These are phyloP conservation scores for Microcebus tavaratra DNA, from an alignment of 2,113 vertebrate genomes.

Conservation along the genomic window DNA sequence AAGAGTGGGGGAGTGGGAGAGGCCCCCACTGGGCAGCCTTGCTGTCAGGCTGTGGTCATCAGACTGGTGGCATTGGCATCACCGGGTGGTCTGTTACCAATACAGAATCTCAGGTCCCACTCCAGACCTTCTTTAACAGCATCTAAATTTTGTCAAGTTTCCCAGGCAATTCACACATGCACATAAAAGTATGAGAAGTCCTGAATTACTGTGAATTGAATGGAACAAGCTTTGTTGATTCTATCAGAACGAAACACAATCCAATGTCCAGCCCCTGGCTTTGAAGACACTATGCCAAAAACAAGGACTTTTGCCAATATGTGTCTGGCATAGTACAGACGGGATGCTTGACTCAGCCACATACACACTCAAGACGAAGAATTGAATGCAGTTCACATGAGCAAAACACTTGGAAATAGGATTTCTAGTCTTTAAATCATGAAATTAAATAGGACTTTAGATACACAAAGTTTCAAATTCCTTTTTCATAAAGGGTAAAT, in stretches of 20 bases:
- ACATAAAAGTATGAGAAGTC: background rate
- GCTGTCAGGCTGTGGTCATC: background rate
- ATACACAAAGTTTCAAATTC: background rate
- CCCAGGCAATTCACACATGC: background rate
- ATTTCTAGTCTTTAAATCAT: background rate
- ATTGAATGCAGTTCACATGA: background rate
- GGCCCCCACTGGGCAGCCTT: background rate
- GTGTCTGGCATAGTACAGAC: background rate
- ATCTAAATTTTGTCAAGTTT: conserved; percentile 43
- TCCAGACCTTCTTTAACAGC: background rate
- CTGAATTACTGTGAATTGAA: background rate
- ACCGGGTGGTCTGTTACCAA: background rate
- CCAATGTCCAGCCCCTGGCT: background rate
- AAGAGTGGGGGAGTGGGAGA: fast-evolving
- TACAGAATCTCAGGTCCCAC: background rate
- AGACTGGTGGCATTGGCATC: background rate
- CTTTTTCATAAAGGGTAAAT: background rate
- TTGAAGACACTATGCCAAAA: background rate
- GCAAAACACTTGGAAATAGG: background rate
- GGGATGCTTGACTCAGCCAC: background rate
- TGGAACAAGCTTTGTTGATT: background rate
- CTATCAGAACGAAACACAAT: background rate
- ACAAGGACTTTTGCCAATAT: background rate
- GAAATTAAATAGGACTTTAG: background rate
- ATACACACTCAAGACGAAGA: background rate